Conservation (phyloP, 2,888 invertebrate genomes). For the Stramonita haemastoma region DNA sequence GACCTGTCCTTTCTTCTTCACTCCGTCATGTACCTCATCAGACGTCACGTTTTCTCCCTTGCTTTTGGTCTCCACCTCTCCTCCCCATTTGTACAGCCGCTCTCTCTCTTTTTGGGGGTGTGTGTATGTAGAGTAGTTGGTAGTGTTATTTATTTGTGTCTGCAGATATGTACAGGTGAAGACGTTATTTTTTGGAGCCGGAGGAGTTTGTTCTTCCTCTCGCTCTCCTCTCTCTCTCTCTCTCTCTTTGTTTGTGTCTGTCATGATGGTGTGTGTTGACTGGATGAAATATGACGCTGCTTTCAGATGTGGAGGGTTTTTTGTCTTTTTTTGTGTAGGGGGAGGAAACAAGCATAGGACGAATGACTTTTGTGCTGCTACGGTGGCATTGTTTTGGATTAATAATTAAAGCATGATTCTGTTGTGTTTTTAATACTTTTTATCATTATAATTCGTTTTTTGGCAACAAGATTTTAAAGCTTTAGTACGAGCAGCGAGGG, state of each 20-base stretch:
- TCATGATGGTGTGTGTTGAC: not conserved
- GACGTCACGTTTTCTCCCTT: not conserved
- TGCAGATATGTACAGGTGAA: not conserved
- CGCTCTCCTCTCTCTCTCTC: not conserved
- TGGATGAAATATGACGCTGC: not conserved
- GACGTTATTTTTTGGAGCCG: not conserved
- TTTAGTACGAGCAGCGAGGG: not conserved
- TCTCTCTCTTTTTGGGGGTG: not conserved
- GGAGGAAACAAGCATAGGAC: too few relatives aligned
- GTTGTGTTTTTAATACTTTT: too few relatives aligned
- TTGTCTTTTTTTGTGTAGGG: not conserved
- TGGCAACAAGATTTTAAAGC: too few relatives aligned
- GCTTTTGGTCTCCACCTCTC: not conserved
- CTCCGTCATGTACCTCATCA: not conserved
- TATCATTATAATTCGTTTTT: too few relatives aligned
- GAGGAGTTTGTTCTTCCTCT: not conserved
- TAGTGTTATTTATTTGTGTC: slow-evolving; percentile 18
- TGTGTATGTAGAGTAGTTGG: not conserved
- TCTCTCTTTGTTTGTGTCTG: not conserved
- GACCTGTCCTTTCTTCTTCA: not conserved
- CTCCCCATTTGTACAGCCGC: not conserved
- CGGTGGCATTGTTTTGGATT: too few relatives aligned
- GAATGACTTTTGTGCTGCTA: too few relatives aligned
- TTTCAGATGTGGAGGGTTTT: not conserved
- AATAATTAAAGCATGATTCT: not conserved